Evolutionary conservation across 2,113 vertebrate species (phyloP).

Genomic region (Catharus bicknelli): DNA sequence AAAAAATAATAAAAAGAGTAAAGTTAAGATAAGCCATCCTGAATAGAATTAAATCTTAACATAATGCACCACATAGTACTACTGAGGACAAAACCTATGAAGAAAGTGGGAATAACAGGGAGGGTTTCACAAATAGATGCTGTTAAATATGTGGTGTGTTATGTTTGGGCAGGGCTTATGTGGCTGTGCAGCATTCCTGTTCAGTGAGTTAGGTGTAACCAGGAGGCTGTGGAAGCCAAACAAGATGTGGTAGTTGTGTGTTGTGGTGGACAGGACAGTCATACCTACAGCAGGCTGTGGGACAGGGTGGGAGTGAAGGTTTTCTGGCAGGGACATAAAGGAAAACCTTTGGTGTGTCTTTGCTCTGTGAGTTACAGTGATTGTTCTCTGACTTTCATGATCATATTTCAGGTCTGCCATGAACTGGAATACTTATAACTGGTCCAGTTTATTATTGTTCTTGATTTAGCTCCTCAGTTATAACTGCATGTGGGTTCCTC

Average conservation of each 20-base stretch:
- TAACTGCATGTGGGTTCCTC: not conserved
- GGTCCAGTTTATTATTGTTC: not conserved
- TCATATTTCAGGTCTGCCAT: not conserved
- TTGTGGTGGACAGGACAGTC: not conserved
- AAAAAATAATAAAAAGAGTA: not conserved
- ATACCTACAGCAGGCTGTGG: not conserved
- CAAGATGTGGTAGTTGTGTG: not conserved
- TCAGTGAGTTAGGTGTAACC: not conserved
- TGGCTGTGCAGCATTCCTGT: conserved; percentile 2
- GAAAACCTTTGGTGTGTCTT: not conserved
- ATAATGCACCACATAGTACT: not conserved
- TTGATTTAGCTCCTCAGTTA: not conserved
- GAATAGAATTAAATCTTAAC: not conserved
- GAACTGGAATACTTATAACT: not conserved
- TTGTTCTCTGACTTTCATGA: not conserved
- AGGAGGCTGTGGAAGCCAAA: not conserved
- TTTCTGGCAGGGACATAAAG: not conserved
- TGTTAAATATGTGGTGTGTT: not conserved
- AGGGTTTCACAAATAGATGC: not conserved
- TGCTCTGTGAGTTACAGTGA: not conserved
- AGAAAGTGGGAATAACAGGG: not conserved
- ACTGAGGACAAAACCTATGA: not conserved
- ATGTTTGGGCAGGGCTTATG: not conserved
- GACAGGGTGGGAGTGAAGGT: not conserved
- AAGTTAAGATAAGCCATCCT: not conserved